phyloP scores from a whole-genome alignment of 2,888 invertebrate species.

The Drosophila flavopinicola region DNA sequence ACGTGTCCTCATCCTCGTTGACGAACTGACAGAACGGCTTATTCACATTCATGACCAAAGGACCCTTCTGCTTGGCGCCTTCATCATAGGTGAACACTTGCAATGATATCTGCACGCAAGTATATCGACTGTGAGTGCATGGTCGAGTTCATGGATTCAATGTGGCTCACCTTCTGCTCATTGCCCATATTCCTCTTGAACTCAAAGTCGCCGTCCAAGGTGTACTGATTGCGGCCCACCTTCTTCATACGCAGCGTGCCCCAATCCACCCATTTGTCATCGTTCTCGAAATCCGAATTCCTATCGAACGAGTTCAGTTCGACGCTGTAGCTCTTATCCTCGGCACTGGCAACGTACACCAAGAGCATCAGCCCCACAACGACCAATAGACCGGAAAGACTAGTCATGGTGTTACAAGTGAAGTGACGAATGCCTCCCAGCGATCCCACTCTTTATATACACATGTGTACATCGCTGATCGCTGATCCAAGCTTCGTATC shows the following conservation, averaged over 20 bases:
- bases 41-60: slow-evolving; percentile 58
- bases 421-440: slow-evolving; percentile 6
- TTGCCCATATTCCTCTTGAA: slow-evolving; percentile 70
- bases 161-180: slow-evolving; percentile 59
- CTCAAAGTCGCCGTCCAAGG: slow-evolving; percentile 63
- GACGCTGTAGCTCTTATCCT: slow-evolving; percentile 63
- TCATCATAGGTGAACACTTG: slow-evolving; percentile 63
- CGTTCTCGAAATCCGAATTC: slow-evolving; percentile 54
- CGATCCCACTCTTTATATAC: slow-evolving; percentile 15
- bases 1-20: slow-evolving; percentile 63
- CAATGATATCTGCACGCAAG: slow-evolving; percentile 43
- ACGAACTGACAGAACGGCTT: slow-evolving; percentile 70
- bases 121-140: background rate
- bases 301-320: slow-evolving; percentile 73
- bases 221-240: slow-evolving; percentile 65
- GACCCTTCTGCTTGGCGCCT: slow-evolving; percentile 44
- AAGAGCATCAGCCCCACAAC: slow-evolving; percentile 37
- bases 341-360: slow-evolving; percentile 10
- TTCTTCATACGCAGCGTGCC: slow-evolving; percentile 72
- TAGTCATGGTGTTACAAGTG: slow-evolving; percentile 32
- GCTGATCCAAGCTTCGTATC: slow-evolving; percentile 12
- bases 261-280: slow-evolving; percentile 73
- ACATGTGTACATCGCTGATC: too few species aligned
- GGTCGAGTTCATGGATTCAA: too few species aligned
- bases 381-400: slow-evolving; percentile 15